These are phyloP conservation scores for Tachina lurida DNA, from an alignment of 2,888 invertebrate genomes.

Conservation along the genomic window DNA sequence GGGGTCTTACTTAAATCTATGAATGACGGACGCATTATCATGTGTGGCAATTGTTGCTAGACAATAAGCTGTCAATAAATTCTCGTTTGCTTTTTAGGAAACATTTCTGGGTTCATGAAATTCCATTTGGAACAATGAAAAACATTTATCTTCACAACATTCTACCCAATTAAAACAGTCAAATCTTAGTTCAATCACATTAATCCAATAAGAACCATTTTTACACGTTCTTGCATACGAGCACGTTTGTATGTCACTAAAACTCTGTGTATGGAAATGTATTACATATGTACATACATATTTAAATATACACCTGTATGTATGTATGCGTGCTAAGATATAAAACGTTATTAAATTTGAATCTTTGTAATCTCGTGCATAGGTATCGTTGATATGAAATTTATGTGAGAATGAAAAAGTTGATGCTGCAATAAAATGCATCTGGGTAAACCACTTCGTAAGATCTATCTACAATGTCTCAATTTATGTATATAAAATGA, in stretches of 20 bases:
- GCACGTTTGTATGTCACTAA: neutral
- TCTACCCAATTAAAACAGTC: slow-evolving; percentile 43
- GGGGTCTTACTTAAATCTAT: no score
- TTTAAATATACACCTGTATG: neutral
- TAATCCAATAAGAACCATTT: neutral
- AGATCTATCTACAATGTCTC: neutral
- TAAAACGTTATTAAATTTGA: neutral
- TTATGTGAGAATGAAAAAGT: slow-evolving; percentile 18
- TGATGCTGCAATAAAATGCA: slow-evolving; percentile 23
- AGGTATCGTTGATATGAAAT: slow-evolving; percentile 3
- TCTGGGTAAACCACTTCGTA: slow-evolving; percentile 33
- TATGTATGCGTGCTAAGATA: neutral
- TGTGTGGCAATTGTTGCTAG: no score
- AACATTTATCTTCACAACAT: slow-evolving; percentile 12
- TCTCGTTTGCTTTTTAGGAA: no score
- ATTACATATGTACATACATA: neutral
- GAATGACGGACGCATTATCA: no score
- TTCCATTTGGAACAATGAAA: neutral
- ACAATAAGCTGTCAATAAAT: no score
- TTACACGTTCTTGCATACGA: neutral
- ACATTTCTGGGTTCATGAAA: no score
- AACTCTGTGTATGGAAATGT: neutral
- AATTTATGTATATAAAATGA: no score
- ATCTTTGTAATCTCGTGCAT: neutral
- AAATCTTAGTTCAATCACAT: slow-evolving; percentile 32